phyloP scores from a whole-genome alignment of 2,888 invertebrate species.

The Tenodera sinensis region DNA sequence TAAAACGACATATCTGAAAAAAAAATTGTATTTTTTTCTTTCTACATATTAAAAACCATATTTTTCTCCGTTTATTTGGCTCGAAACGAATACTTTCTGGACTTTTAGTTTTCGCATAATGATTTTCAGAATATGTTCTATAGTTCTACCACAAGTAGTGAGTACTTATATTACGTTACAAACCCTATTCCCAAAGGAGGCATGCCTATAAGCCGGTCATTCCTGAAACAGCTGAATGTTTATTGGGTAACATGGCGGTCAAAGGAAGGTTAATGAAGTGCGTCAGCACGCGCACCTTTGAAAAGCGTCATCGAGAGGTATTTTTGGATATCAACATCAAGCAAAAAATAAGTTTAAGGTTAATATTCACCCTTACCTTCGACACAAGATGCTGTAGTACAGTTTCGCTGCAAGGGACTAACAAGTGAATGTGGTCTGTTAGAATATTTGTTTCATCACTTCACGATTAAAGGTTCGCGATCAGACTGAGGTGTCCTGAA shows the following conservation, averaged over 20 bases:
- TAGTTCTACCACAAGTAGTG: too few species aligned
- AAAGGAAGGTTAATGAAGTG: neutral
- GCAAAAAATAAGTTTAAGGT: neutral
- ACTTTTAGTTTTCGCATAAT: too few species aligned
- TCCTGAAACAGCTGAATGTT: neutral
- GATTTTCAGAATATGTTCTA: too few species aligned
- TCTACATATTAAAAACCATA: too few species aligned
- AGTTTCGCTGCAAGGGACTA: neutral
- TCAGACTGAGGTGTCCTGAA: neutral
- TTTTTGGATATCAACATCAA: neutral
- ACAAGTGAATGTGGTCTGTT: neutral
- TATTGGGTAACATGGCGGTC: neutral
- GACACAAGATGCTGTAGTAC: neutral
- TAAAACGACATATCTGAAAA: too few species aligned
- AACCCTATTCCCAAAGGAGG: too few species aligned
- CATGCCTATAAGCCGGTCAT: too few species aligned
- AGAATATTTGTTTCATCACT: neutral
- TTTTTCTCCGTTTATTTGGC: too few species aligned
- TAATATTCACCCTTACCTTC: neutral
- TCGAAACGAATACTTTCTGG: too few species aligned
- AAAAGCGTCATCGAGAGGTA: neutral
- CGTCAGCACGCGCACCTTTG: too few species aligned
- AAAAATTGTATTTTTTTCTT: too few species aligned
- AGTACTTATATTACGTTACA: too few species aligned
- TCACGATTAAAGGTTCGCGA: neutral